Base-by-base conservation (phyloP, 2,888 invertebrate species). In the Deilephila elpenor region DNA sequence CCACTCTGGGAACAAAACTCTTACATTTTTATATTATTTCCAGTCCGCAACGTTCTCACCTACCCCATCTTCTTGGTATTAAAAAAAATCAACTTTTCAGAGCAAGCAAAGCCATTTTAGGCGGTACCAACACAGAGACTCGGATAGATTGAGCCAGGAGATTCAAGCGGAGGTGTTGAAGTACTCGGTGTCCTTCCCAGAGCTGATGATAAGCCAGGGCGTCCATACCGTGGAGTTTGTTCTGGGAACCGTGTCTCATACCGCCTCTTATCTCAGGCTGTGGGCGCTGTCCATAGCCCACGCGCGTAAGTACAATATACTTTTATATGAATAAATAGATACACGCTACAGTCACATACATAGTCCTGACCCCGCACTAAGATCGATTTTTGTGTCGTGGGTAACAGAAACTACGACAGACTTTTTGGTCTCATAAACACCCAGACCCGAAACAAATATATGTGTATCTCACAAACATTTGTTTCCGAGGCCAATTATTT, bases 231-330 rank as follows among this genome's bases (percentile, higher is more conserved):
- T 98, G 72, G 98, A 98, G 91, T 98, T 97, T 84, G 97, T 98
- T 25, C 94, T 98, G 56, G 98, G 98, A 76, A 98, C 98, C 34
- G 96, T 98, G 71, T 98, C 98, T 0, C 98, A 98, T 86, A 98
- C 98, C 0, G 98, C 98, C 1, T 98, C 98, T 0, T 98, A 98
- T 86, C 95, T 98, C 32, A 96, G 98, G 78, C 95, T 98, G 6
- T 98, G 98, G 98, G 98, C 98, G 6, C 92, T 98, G 72, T 98
- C 98, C 19, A 92, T 98, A 72, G 98, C 98, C 51, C 98, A 98
- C 89, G 96, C 97, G 72, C 97, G 97, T 97, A 90, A 96, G 96
- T 96, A 71, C 14, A 44, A 11, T 11, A 44, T 14, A 44, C 0
- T 25, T 25, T 25, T 32, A 32, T 32, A 32, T 32, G 32, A 32